Percentiles rank a stretch among this genome's conserved stretches.
Evolutionary conservation across 2,113 vertebrate species (phyloP).

Genomic region (Seriola dumerili): DNA sequence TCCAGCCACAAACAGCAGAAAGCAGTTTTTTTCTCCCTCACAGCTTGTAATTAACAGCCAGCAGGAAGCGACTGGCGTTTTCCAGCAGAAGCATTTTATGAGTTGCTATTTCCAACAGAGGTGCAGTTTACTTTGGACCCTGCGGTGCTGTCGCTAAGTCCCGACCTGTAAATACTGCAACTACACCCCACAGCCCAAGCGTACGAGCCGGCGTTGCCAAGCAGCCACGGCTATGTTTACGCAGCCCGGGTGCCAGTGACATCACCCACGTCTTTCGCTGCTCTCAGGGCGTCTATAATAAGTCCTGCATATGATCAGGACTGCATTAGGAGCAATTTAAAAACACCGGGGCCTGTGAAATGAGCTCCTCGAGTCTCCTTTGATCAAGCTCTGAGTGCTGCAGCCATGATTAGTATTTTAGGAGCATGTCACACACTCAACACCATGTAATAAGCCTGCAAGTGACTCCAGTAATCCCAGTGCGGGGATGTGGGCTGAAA

Average conservation of each 20-base stretch:
- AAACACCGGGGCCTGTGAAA: neutral
- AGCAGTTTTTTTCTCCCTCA: conserved; percentile 30
- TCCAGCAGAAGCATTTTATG: conserved; percentile 66
- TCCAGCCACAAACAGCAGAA: conserved; percentile 11
- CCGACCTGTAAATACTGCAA: conserved; percentile 69
- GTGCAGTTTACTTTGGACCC: conserved; percentile 73
- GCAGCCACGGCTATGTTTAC: conserved; percentile 64
- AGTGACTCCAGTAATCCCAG: conserved; percentile 59
- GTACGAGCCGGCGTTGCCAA: conserved; percentile 52
- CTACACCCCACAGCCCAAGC: conserved; percentile 35
- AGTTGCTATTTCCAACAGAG: conserved; percentile 75
- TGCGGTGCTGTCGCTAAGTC: conserved; percentile 53
- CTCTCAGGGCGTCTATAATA: conserved; percentile 66
- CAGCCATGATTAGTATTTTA: conserved; percentile 54
- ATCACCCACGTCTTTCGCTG: conserved; percentile 47
- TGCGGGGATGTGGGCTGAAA: neutral
- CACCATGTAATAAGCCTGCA: conserved; percentile 58
- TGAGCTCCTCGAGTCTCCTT: conserved; percentile 23
- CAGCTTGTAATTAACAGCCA: conserved; percentile 67
- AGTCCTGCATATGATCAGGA: conserved; percentile 43
- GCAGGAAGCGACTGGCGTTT: conserved; percentile 62
- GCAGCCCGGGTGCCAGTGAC: conserved; percentile 46
- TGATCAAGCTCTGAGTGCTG: conserved; percentile 43
- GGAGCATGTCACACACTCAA: conserved; percentile 51
- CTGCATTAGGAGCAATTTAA: conserved; percentile 27